A percentile compares a stretch with the other conserved stretches of the same genome.
Conservation (phyloP, 2,797 vertebrate genomes). For the Molothrus aeneus region DNA sequence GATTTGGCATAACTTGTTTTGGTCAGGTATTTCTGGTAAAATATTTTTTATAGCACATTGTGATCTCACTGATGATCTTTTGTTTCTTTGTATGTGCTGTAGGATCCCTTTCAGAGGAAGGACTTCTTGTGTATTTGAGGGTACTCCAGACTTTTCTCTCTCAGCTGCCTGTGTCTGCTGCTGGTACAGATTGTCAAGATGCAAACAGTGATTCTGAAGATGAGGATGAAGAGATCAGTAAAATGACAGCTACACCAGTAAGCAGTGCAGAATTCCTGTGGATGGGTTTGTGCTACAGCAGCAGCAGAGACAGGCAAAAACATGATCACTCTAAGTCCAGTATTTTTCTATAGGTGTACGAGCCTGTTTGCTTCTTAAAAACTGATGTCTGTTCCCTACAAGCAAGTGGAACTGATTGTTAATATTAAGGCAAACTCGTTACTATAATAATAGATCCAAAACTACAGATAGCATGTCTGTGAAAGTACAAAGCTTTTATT, state of each 20-base stretch:
- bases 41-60: not conserved
- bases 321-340: fast-evolving
- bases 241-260: conserved; percentile 79
- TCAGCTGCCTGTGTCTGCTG: conserved; percentile 86
- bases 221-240: conserved; percentile 84
- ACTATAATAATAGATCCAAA: not conserved
- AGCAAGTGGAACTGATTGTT: not conserved
- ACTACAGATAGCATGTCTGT: not conserved
- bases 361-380: not conserved
- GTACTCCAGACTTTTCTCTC: conserved; percentile 90
- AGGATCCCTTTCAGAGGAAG: conserved; percentile 91
- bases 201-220: conserved; percentile 92
- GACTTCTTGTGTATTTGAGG: conserved; percentile 89
- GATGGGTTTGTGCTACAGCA: not conserved
- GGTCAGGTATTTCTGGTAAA: not conserved
- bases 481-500: not conserved
- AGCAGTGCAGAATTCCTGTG: conserved; percentile 8
- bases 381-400: not conserved
- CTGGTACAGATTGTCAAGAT: conserved; percentile 80
- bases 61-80: not conserved
- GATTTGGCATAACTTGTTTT: not conserved
- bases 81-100: not conserved
- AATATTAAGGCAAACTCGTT: not conserved
- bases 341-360: not conserved
- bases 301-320: not conserved